Percentiles rank a stretch among this genome's conserved stretches.
These are phyloP conservation scores for Drosophila mayri DNA, from an alignment of 1,140 invertebrate species.

Conservation along the genomic window DNA sequence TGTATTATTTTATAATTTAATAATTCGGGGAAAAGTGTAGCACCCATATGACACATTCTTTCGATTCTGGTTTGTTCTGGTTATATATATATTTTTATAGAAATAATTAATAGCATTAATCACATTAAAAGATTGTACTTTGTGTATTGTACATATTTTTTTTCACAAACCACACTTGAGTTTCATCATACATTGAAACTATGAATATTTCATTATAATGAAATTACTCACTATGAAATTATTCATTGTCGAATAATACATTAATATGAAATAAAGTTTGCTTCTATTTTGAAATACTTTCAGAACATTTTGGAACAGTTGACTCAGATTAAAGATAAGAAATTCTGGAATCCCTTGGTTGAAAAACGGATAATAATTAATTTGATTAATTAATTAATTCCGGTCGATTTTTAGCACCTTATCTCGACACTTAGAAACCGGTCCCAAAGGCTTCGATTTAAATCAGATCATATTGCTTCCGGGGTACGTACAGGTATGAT, in stretches of 20 bases:
- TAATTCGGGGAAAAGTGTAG: not conserved
- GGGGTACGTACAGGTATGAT: not conserved
- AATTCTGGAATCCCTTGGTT: not conserved
- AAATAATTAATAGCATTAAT: conserved; percentile 1
- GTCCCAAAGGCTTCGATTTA: not conserved
- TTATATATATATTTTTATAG: not conserved
- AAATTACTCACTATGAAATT: not conserved
- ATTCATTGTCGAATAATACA: not conserved
- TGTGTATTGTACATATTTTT: not conserved
- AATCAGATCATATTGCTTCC: not conserved
- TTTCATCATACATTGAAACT: conserved; percentile 18
- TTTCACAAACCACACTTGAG: not conserved
- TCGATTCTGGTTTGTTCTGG: conserved; percentile 1
- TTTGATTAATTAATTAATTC: not conserved
- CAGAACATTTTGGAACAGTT: not conserved
- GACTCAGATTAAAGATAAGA: not conserved
- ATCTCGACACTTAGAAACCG: not conserved
- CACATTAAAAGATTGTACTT: not conserved
- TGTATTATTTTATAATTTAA: not conserved
- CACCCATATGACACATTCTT: not conserved
- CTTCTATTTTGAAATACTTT: not conserved
- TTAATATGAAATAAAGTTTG: not conserved
- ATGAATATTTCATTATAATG: not conserved
- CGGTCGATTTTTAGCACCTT: not conserved
- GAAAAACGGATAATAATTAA: not conserved